Base-by-base conservation (phyloP, 2,797 vertebrate species). In the Falco novaeseelandiae region DNA sequence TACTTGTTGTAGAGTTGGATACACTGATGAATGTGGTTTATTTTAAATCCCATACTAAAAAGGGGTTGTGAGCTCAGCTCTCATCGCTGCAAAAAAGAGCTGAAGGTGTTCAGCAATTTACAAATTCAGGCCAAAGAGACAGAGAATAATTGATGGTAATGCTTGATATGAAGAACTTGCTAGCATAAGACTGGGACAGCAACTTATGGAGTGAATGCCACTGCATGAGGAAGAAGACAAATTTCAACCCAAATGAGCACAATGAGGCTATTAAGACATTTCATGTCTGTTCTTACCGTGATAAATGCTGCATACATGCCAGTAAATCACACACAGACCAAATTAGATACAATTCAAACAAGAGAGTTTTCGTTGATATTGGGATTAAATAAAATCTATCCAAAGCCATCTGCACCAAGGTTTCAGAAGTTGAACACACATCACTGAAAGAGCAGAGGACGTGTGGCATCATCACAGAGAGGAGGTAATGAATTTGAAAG, bases 101-200 rank as follows among this genome's bases (percentile, higher is more conserved):
- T 26, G 42, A 36, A 91, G n/a, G 30, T 27, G 27, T 15, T 6
- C 32, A n/a, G 44, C 71, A 58, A 9, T 62, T 49, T 19, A 38
- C n/a, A 67, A 66, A 59, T 7, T 3, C 34, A 58, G 52, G n/a
- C 40, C 46, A 52, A 61, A 89, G 58, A 54, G 36, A 67, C 40
- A 40, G 51, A 42, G 32, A 76, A 65, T 4, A 70, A 58, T 7
- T 52, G 34, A 65, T 8, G 10, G 18, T 6, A 67, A 42, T 9
- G 22, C 36, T 27, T 34, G 34, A 54, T 19, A 57, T 10, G 67
- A 86, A 82, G 46, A 59, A 30, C 8, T 57, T 32, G 10, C 8
- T 19, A 14, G 38, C 2, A 0, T 8, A 34, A 77, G 55, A 25
- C 0, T 20, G 19, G 14, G 80, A 58, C 22, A 32, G 71, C 19